Evolutionary conservation across 2,888 invertebrate species (phyloP), one percentile per base, ranked within the genome.

Genomic region (Saturnia pavonia): DNA sequence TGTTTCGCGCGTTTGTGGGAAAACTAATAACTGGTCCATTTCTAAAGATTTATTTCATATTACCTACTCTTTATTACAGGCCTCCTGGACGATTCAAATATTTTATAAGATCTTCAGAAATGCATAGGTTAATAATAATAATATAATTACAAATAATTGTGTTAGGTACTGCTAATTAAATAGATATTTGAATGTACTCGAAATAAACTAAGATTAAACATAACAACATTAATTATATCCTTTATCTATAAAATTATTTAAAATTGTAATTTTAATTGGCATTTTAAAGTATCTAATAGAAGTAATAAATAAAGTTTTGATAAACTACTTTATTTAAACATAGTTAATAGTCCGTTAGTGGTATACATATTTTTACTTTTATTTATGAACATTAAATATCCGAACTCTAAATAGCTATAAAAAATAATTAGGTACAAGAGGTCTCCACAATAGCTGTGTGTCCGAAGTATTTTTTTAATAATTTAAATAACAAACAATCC

Each of bases 1-100:
- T 34, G 34, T 63, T 25, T 63, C 19, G 27, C 3, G 34, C 27
- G 27, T 16, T 34, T 63, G 63, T 68, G 51, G 68, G 51, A 68
- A 68, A 25, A 51, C 51, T 51, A 51, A 34, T 51, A 68, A 68
- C 48, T 45, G 68, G 45, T 51, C 34, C 45, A 68, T 51, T 34
- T 45, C 16, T 16, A 27, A 68, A 45, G 51, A 68, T 34, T n/a
- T 27, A 67, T 67, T 67, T 34, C 45, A 19, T 27, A 68, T 57
- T 54, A n/a, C n/a, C n/a, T n/a, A n/a, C 25, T n/a, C 25, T 34
- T 9, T 42, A 69, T 69, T 69, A 42, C 25, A 66, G 67, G 11
- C 42, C 19, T 57, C 40, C 65, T n/a, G 19, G 19, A 65, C 34
- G n/a, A 12, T 65, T 8, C 14, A 40, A n/a, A 16, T 6, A 16